Conservation (phyloP, 2,113 vertebrate species). For the Oreochromis aureus region DNA sequence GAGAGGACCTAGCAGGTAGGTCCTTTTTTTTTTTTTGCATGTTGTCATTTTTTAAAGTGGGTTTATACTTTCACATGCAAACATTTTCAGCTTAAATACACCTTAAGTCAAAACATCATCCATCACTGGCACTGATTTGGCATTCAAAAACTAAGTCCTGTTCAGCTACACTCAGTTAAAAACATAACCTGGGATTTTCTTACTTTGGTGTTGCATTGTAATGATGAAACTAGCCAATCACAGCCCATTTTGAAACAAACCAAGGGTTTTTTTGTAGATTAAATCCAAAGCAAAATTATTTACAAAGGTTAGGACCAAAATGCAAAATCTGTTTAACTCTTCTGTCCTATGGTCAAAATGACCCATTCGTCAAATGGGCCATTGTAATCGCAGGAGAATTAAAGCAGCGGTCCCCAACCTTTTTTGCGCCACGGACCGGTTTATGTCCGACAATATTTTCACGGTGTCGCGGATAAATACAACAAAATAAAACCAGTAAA, state of each 20-base stretch:
- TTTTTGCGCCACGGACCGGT: background rate
- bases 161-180: background rate
- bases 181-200: background rate
- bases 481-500: background rate
- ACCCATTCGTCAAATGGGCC: background rate
- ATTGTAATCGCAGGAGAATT: background rate
- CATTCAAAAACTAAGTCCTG: background rate
- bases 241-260: background rate
- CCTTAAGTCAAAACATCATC: background rate
- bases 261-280: background rate
- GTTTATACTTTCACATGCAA: background rate
- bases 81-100: background rate
- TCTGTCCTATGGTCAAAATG: background rate
- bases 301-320: background rate
- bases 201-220: background rate
- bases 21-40: background rate
- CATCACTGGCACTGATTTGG: background rate
- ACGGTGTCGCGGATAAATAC: background rate
- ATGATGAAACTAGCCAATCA: background rate
- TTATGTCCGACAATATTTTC: background rate
- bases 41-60: background rate
- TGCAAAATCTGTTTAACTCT: background rate
- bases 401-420: rapidly evolving
- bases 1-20: background rate
- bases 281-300: background rate